Conservation (phyloP, 2,797 vertebrate species). For the Cynodonichthys magdalenae region DNA sequence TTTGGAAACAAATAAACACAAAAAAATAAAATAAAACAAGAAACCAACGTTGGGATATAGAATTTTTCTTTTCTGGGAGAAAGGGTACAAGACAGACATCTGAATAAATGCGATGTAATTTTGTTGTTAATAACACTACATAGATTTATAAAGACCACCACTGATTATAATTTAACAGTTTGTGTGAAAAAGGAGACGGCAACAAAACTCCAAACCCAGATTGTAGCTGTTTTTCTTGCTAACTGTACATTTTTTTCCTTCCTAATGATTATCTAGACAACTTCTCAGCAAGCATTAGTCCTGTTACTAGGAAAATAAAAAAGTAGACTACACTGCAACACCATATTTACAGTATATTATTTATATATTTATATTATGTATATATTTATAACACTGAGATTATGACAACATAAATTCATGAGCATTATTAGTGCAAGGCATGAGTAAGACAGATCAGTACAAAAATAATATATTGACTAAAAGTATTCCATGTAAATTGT, state of each 20-base stretch:
- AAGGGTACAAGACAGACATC: constrained; percentile 74
- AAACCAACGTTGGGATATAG: constrained; percentile 53
- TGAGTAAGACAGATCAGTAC: constrained; percentile 78
- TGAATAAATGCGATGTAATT: constrained; percentile 79
- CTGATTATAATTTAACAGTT: constrained; percentile 90
- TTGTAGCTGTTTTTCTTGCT: constrained; percentile 77
- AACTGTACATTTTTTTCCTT: constrained; percentile 89
- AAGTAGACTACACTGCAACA: constrained; percentile 94
- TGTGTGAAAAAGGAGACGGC: constrained; percentile 73
- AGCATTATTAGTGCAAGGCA: constrained; percentile 93
- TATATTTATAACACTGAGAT: constrained; percentile 89
- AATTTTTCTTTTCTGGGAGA: constrained; percentile 58
- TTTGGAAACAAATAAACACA: neutral
- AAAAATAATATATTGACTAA: constrained; percentile 57
- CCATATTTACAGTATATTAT: constrained; percentile 98
- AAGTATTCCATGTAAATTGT: constrained; percentile 36
- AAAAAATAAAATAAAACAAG: constrained; percentile 20
- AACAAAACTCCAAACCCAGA: constrained; percentile 81
- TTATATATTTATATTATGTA: constrained; percentile 85
- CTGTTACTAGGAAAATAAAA: constrained; percentile 90
- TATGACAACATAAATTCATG: constrained; percentile 91
- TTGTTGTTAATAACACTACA: constrained; percentile 83
- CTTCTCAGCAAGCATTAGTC: constrained; percentile 92
- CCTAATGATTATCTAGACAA: constrained; percentile 87
- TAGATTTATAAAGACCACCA: constrained; percentile 91